Base-by-base conservation (phyloP, 2,888 invertebrate species). In the Drosophila leonis region DNA sequence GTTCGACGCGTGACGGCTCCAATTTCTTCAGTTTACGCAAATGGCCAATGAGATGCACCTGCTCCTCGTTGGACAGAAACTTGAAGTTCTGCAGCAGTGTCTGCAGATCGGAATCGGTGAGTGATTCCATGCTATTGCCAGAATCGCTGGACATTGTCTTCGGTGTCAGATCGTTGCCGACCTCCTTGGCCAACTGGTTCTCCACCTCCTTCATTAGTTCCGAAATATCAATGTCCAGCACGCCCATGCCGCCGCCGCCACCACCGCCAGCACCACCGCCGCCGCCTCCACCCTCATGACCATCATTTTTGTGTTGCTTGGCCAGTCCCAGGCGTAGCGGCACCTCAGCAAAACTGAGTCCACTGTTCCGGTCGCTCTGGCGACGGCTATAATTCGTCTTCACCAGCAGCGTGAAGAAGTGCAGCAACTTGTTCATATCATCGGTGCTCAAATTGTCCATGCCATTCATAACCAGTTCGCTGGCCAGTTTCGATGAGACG, bases 401-500 rank as follows among this genome's bases (percentile, higher is more conserved):
- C 0, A 95, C 95, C 94, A 96, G 95, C 52, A 95, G 94, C 49
- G 96, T 95, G 51, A 97, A 97, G 15, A 97, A 95, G 82, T 97
- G 96, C 35, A 97, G 96, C 0, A 97, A 94, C 74, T 96, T 95
- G 82, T 97, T 96, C 72, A 97, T 93, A 88, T 97, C 97, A 57
- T 95, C 95, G 60, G 96, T 95, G 6, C 96, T 95, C 8, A 97
- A 96, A 92, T 97, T 96, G 0, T 96, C 96, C 91, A 96, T 95
- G 51, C 97, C 97, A 92, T 97, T 96, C 20, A 95, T 95, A 12
- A 97, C 94, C 44, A 98, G 93, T 1, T 96, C 96, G 33, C 95
- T 95, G 0, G 97, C 97, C 92, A 97, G 95, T 92, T 97, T 97
- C 82, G 95, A 95, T 1, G 97, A 97, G 77, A 97, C 96, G 60